Conservation (phyloP, 2,113 vertebrate species). For the Mus pahari region DNA sequence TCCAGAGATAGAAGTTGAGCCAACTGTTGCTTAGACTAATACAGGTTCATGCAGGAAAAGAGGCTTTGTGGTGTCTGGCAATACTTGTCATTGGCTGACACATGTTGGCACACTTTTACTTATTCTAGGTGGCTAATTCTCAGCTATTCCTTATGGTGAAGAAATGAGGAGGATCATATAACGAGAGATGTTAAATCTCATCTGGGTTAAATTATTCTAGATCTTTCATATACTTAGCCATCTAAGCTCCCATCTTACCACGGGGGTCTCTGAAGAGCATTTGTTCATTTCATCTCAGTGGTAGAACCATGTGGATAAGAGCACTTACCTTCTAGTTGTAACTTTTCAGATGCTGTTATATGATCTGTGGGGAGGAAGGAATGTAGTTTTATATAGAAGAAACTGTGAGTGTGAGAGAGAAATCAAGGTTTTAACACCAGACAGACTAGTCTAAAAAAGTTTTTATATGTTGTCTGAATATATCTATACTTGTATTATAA, state of each 20-base stretch:
- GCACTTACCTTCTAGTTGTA: not conserved
- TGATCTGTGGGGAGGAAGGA: not conserved
- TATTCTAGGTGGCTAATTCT: not conserved
- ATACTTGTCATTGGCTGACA: not conserved
- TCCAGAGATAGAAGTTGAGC: not conserved
- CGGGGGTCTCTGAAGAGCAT: not conserved
- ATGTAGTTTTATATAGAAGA: slow-evolving; percentile 8
- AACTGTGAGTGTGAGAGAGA: slow-evolving; percentile 24
- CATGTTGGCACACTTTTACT: not conserved
- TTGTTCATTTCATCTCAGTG: not conserved
- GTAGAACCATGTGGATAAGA: not conserved
- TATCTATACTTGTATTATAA: not conserved
- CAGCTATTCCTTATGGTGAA: not conserved
- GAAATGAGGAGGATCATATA: not conserved
- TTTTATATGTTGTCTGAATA: not conserved
- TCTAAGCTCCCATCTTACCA: not conserved
- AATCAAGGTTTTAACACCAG: not conserved
- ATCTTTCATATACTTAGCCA: not conserved
- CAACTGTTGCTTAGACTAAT: not conserved
- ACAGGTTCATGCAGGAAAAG: not conserved
- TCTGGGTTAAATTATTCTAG: not conserved
- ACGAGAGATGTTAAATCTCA: not conserved
- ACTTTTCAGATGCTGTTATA: not conserved
- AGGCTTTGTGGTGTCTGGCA: not conserved
- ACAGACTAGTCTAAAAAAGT: not conserved